Percentiles rank a stretch among this genome's conserved stretches.
phyloP scores from a whole-genome alignment of 2,888 invertebrate species.

The Drosophila demipolita region DNA sequence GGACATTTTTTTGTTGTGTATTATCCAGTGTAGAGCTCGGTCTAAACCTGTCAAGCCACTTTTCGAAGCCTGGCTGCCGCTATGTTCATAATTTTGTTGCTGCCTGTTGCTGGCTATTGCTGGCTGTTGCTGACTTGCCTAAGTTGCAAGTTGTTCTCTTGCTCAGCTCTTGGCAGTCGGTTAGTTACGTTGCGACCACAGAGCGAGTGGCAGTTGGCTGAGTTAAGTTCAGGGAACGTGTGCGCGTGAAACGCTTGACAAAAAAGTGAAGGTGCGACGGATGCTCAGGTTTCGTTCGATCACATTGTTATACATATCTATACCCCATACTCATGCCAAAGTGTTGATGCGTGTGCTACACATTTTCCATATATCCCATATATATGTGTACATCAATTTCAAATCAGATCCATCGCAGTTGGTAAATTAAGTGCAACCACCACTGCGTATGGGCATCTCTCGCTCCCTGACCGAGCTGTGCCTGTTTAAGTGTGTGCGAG shows the following conservation, averaged over 20 bases:
- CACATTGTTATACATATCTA: constrained; percentile 38
- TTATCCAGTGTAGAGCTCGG: constrained; percentile 13
- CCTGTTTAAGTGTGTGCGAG: constrained; percentile 17
- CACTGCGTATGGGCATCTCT: constrained; percentile 40
- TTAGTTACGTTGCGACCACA: constrained; percentile 85
- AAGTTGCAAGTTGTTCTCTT: constrained; percentile 45
- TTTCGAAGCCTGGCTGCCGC: constrained; percentile 65
- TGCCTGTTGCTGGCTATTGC: constrained; percentile 6
- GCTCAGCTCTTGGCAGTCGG: constrained; percentile 67
- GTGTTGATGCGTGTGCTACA: constrained; percentile 24
- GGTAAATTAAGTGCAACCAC: constrained; percentile 35
- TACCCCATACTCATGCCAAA: constrained; percentile 34
- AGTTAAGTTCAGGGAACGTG: constrained; percentile 37
- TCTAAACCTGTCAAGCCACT: constrained; percentile 78
- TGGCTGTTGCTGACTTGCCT: constrained; percentile 9
- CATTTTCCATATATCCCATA: constrained; percentile 5
- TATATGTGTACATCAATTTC: constrained; percentile 2
- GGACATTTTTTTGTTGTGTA: not conserved
- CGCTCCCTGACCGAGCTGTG: constrained; percentile 22
- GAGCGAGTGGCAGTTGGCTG: constrained; percentile 68
- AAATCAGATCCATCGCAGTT: constrained; percentile 39
- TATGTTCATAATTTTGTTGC: constrained; percentile 65
- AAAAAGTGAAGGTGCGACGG: constrained; percentile 77
- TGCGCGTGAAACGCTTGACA: constrained; percentile 54
- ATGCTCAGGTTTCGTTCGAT: constrained; percentile 57